A percentile compares a stretch with the other conserved stretches of the same genome.
phyloP scores from a whole-genome alignment of 2,113 vertebrate species.

The Ophiodon elongatus region DNA sequence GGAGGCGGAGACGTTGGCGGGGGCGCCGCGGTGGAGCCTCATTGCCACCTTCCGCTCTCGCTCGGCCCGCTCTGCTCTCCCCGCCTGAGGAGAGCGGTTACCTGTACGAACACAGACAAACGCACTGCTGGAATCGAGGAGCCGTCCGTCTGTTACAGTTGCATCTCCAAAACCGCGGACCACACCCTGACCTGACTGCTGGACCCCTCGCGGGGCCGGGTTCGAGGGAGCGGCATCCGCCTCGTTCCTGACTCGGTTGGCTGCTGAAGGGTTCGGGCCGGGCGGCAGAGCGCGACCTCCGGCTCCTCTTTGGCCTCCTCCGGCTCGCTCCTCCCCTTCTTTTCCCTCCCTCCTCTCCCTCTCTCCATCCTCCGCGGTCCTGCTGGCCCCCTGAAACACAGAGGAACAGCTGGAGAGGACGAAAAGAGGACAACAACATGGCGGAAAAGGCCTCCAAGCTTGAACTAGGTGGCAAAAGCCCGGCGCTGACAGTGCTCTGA shows the following conservation, averaged over 20 bases:
- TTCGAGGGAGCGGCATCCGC: slow-evolving; percentile 91
- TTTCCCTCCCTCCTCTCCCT: slow-evolving; percentile 91
- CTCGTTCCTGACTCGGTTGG: slow-evolving; percentile 93
- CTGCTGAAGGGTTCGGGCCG: slow-evolving; percentile 87
- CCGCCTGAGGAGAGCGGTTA: slow-evolving; percentile 95
- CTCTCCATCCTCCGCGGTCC: slow-evolving; percentile 93
- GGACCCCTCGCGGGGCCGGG: slow-evolving; percentile 89
- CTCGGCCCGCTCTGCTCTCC: slow-evolving; percentile 92
- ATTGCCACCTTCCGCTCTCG: slow-evolving; percentile 98
- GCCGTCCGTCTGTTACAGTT: neutral
- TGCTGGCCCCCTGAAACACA: slow-evolving; percentile 89
- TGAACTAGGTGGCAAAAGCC: neutral
- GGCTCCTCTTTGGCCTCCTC: slow-evolving; percentile 87
- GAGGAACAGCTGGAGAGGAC: neutral
- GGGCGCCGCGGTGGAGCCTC: slow-evolving; percentile 95
- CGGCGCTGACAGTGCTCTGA: neutral
- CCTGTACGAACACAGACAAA: slow-evolving; percentile 77
- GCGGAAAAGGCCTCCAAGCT: neutral
- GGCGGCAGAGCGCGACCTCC: slow-evolving; percentile 83
- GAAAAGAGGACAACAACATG: no score
- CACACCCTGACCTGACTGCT: slow-evolving; percentile 82
- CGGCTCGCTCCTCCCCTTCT: slow-evolving; percentile 93
- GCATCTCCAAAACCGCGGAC: neutral
- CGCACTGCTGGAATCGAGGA: neutral
- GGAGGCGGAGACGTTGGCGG: slow-evolving; percentile 94